Conservation (phyloP, 2,797 vertebrate genomes). For the Macropus fuliginosus region DNA sequence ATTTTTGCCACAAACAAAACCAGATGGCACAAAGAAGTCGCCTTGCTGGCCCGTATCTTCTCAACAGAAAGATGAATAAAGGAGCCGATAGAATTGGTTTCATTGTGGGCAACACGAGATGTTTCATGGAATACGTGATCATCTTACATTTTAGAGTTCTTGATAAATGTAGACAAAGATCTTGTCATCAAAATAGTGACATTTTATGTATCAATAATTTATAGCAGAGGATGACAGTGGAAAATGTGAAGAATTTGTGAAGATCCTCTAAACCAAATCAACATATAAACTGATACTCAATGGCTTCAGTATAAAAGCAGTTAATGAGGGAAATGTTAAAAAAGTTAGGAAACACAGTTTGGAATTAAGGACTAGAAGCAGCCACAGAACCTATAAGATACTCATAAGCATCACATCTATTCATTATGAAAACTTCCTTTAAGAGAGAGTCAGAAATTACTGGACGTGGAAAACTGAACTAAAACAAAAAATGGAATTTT, state of each 20-base stretch:
- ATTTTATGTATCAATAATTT: not conserved
- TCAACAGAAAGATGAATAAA: not conserved
- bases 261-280: not conserved
- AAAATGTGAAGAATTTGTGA: not conserved
- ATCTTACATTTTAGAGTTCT: not conserved
- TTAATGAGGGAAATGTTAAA: not conserved
- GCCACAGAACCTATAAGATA: not conserved
- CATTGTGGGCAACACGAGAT: not conserved
- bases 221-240: not conserved
- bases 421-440: not conserved
- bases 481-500: not conserved
- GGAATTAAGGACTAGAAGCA: not conserved
- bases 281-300: not conserved
- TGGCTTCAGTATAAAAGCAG: not conserved
- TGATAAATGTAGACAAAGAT: not conserved
- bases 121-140: not conserved
- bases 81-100: not conserved
- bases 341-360: not conserved
- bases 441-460: not conserved
- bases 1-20: not conserved
- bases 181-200: not conserved
- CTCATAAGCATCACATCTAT: not conserved
- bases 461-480: not conserved
- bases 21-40: not conserved
- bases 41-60: not conserved